Evolutionary conservation across 1,140 invertebrate species (phyloP), one percentile per base, ranked within the genome.

Genomic region (Chrysomallon squamiferum): DNA sequence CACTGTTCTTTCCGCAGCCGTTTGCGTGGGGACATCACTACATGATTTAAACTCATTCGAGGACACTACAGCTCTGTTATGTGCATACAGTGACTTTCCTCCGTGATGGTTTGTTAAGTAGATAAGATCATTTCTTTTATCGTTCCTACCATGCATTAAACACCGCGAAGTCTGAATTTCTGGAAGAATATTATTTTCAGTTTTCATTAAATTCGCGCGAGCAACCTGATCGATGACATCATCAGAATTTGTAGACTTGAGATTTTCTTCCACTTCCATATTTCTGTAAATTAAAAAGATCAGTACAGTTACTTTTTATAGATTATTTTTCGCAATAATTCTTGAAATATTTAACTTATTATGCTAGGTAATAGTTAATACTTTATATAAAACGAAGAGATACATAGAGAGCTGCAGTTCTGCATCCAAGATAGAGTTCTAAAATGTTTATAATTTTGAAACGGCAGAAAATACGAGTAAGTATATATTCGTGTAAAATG

Each of bases 141-240:
- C 54, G 13, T 58, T 52, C 68, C 65, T 68, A 15, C 33, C 45
- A 66, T 72, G 70, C 45, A 72, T 59, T 33, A 67, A 41, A 68
- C 70, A 72, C 9, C 66, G 54, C 13, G 66, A 65, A 1, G 70
- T 62, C 0, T 47, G 54, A n/a, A 72, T 67, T 60, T 68, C 59
- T 22, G 63, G 66, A 54, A 66, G 47, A 60, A 68, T 66, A 20
- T 65, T 52, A 18, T 33, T 56, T 0, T 68, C 62, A 22, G 57
- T 35, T 35, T 43, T 62, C 15, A 66, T 45, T 11, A 56, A 63
- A 41, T 72, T 72, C 13, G 70, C 70, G 27, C 60, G 65, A 22
- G 70, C 70, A 4, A 72, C 70, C 47, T 68, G 68, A 20, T 66
- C 66, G 27, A 72, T 72, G 32, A 66, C 70, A 27, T 72, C 70